These are phyloP conservation scores for Melieria omissa DNA, from an alignment of 2,888 invertebrate genomes.

Conservation along the genomic window DNA sequence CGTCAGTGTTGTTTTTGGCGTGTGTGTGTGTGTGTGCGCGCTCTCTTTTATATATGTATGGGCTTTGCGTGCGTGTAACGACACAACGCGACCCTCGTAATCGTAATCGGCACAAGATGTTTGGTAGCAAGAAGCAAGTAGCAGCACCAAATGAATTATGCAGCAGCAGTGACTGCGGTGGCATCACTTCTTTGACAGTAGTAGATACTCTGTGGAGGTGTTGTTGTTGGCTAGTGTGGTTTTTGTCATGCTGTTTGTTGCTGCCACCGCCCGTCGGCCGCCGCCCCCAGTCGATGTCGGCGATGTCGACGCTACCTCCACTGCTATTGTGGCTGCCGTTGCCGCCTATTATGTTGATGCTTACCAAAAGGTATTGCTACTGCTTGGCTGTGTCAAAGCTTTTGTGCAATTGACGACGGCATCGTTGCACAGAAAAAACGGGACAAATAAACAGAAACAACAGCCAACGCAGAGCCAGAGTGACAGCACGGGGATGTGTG, in stretches of 20 bases:
- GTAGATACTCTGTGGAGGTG: conserved; percentile 5
- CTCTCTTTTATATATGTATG: neutral
- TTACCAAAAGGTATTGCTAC: conserved; percentile 30
- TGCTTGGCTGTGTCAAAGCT: conserved; percentile 22
- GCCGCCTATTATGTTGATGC: conserved; percentile 26
- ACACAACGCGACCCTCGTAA: conserved; percentile 18
- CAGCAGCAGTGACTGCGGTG: conserved; percentile 23
- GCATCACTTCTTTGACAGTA: conserved; percentile 28
- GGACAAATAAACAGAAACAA: conserved; percentile 8
- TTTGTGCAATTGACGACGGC: conserved; percentile 28
- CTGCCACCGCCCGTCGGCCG: neutral
- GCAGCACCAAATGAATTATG: conserved; percentile 30
- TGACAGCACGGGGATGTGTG: conserved; percentile 7
- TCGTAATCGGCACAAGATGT: conserved; percentile 24
- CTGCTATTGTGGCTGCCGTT: conserved; percentile 23
- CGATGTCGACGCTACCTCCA: conserved; percentile 14
- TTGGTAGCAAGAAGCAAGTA: conserved; percentile 25
- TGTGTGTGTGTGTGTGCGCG: too few relatives aligned
- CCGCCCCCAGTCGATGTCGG: neutral
- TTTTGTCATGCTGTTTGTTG: conserved; percentile 15
- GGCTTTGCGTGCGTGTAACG: neutral
- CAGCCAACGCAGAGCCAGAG: conserved; percentile 9
- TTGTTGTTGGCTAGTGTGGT: conserved; percentile 22
- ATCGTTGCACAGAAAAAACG: conserved; percentile 14
- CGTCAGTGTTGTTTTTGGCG: too few relatives aligned